These are phyloP conservation scores for Dasysyrphus tricinctus DNA, from an alignment of 2,888 invertebrate species.

Conservation along the genomic window DNA sequence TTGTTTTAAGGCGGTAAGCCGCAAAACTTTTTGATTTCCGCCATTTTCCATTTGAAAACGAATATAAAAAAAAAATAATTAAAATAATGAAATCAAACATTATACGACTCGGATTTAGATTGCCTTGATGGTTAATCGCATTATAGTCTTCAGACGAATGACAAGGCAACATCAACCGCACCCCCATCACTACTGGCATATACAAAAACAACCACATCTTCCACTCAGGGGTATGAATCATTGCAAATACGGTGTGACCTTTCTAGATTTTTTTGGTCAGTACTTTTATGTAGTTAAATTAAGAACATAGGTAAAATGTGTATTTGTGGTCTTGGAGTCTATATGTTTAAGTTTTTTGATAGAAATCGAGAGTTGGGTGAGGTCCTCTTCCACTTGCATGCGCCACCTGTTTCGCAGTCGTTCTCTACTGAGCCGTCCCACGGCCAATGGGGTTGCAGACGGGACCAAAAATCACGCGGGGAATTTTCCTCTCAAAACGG, in stretches of 20 bases:
- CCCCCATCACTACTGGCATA: slow-evolving; percentile 26
- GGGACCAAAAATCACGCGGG: too few relatives aligned
- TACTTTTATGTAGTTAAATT: too few relatives aligned
- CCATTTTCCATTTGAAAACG: slow-evolving; percentile 18
- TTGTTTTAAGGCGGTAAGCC: slow-evolving; percentile 49
- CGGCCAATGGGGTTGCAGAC: too few relatives aligned
- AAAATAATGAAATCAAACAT: slow-evolving; percentile 71
- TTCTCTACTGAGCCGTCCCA: too few relatives aligned
- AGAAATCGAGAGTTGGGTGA: too few relatives aligned
- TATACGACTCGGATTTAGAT: slow-evolving; percentile 63
- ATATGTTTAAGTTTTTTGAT: too few relatives aligned
- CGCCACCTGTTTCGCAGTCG: too few relatives aligned
- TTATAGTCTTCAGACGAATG: slow-evolving; percentile 61
- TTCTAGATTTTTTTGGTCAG: neutral
- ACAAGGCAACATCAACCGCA: slow-evolving; percentile 44
- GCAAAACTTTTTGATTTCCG: slow-evolving; percentile 49
- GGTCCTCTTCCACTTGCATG: too few relatives aligned
- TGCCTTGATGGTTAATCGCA: slow-evolving; percentile 71
- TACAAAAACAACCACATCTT: slow-evolving; percentile 4
- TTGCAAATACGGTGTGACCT: slow-evolving; percentile 3
- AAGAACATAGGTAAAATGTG: too few relatives aligned
- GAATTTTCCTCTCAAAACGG: too few relatives aligned
- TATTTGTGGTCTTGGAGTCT: too few relatives aligned
- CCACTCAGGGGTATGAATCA: slow-evolving; percentile 43
- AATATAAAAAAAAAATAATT: slow-evolving; percentile 58